Percentiles rank a stretch among this genome's conserved stretches.
These are phyloP conservation scores for Actinopyga echinites DNA, from an alignment of 53 echinoderm and acorn worm species.

Conservation along the genomic window DNA sequence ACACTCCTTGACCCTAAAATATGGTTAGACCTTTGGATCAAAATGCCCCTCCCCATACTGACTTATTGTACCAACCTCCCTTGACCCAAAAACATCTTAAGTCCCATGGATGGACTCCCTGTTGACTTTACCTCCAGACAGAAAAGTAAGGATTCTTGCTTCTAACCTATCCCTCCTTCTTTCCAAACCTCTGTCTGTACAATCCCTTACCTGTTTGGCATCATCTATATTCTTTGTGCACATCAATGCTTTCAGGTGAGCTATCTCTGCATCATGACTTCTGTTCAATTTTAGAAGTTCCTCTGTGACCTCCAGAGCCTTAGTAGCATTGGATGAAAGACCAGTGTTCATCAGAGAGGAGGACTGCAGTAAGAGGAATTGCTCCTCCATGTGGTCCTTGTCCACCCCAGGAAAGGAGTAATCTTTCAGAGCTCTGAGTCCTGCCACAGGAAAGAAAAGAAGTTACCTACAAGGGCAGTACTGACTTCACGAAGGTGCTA, in stretches of 20 bases:
- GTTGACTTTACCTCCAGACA: too few species aligned
- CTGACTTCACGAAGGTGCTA: not conserved
- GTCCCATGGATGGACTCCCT: too few species aligned
- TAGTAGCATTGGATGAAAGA: not conserved
- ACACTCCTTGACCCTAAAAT: too few species aligned
- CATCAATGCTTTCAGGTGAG: not conserved
- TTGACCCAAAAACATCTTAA: too few species aligned
- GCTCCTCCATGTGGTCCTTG: constrained; percentile 48
- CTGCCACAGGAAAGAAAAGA: not conserved
- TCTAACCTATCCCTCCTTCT: not conserved
- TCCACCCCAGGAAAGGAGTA: constrained; percentile 30
- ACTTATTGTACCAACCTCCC: too few species aligned
- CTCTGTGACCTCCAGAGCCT: constrained; percentile 59
- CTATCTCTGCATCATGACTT: not conserved
- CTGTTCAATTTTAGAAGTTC: not conserved
- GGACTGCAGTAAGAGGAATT: constrained; percentile 55
- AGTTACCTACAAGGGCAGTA: too few species aligned
- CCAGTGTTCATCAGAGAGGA: constrained; percentile 61
- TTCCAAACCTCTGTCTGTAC: not conserved
- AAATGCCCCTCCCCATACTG: too few species aligned
- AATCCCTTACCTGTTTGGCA: constrained; percentile 1
- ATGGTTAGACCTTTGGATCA: too few species aligned
- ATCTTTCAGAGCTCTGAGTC: not conserved
- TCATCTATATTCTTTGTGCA: not conserved
- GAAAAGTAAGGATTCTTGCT: not conserved